A percentile compares a stretch with the other conserved stretches of the same genome.
Evolutionary conservation across 2,888 invertebrate genomes (phyloP).

Genomic region (Polyommatus icarus): DNA sequence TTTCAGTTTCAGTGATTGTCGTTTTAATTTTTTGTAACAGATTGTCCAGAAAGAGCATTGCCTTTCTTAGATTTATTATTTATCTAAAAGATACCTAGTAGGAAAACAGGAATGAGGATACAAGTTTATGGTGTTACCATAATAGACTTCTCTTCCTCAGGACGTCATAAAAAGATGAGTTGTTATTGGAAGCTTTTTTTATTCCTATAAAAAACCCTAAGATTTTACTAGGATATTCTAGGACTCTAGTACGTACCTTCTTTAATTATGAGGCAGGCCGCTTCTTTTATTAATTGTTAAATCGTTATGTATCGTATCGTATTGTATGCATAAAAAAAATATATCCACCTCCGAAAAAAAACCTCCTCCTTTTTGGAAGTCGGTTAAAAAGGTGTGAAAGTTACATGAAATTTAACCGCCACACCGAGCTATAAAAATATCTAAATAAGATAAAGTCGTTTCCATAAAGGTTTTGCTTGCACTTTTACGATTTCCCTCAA

Average conservation of each 20-base stretch:
- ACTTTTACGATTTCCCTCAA: not conserved
- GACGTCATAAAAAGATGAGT: conserved; percentile 11
- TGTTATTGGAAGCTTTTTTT: not conserved
- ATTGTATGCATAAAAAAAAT: no score
- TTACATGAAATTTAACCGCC: no score
- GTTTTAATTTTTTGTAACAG: not conserved
- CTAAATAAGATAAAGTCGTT: not conserved
- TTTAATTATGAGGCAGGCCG: not conserved
- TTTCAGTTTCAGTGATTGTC: not conserved
- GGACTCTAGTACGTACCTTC: not conserved
- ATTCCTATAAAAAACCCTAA: not conserved
- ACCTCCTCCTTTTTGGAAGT: no score
- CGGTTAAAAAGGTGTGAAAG: no score
- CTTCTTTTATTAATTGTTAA: not conserved
- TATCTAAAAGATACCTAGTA: conserved; percentile 8
- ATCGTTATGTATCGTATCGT: no score
- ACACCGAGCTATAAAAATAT: not conserved
- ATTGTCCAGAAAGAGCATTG: not conserved
- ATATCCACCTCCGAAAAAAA: no score
- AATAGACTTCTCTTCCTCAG: conserved; percentile 22
- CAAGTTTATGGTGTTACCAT: not conserved
- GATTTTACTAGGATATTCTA: not conserved
- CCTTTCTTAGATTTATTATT: not conserved
- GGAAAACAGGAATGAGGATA: conserved; percentile 29
- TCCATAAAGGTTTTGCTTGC: not conserved